Base-by-base conservation (phyloP, 2,888 invertebrate species). In the Abrostola tripartita region DNA sequence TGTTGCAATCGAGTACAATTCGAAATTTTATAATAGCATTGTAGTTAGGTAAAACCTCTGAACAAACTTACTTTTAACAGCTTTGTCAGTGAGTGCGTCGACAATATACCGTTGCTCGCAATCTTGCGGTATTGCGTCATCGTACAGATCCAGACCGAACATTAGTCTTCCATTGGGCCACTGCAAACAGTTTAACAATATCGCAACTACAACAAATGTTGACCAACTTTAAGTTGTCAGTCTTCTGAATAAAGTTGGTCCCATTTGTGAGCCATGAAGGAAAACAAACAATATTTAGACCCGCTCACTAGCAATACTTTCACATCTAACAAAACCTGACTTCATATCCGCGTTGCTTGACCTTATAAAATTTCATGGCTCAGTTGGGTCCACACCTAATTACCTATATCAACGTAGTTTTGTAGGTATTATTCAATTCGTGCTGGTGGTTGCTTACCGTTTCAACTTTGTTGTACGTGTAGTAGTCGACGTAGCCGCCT, bases 401-500 rank as follows among this genome's bases (percentile, higher is more conserved):
- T 67, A 70, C 12, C 61, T 58, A 52, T 35, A 65, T 55, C 41
- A 61, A 53, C 37, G 47, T 58, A 55, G 37, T 71, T 56, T 68
- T 63, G 58, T 64, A 50, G 24, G 12, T 44, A 14, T n/a, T 36
- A 50, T 24, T 44, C 61, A 52, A 74, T 44, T 44, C 14, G 64
- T 56, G 50, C 42, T 42, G 44, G 52, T 52, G n/a, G 40, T 24
- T 53, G 83, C 91, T 90, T 66, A 93, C 93, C 70, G 72, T 72
- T 84, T 94, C 94, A 24, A 93, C 81, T 85, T 93, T 93, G 64
- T 92, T 88, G 61, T 93, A 92, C 0, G 92, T 93, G 67, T 96
- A 98, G 86, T 98, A 98, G 87, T 98, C 97, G 53, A 96, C 95
- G 69, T 95, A 96, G 0, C 97, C 97, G 53, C 96, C 96, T 91